Percentiles rank a stretch among this genome's conserved stretches.
phyloP scores from a whole-genome alignment of 2,888 invertebrate genomes.

The Phyllotreta striolata region DNA sequence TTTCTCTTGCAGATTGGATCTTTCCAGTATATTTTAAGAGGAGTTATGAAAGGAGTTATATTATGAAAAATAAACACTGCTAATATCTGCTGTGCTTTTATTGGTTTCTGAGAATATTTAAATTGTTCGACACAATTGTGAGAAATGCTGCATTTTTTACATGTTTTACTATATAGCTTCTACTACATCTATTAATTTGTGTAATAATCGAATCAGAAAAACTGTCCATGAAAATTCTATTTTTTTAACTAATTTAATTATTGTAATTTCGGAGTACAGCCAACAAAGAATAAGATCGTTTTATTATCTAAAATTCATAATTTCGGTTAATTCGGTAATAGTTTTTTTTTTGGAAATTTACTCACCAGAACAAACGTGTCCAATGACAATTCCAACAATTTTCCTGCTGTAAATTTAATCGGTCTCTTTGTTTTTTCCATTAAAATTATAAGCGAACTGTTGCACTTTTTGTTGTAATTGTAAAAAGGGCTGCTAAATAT shows the following conservation, averaged over 20 bases:
- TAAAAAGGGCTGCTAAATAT: slow-evolving; percentile 3
- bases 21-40: too few relatives aligned
- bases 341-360: not conserved
- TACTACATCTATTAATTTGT: too few relatives aligned
- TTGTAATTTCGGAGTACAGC: slow-evolving; percentile 5
- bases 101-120: too few relatives aligned
- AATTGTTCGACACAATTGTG: too few relatives aligned
- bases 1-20: too few relatives aligned
- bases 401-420: not conserved
- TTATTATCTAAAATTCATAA: not conserved
- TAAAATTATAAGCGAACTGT: slow-evolving; percentile 1
- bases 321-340: not conserved
- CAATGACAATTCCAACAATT: not conserved
- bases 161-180: too few relatives aligned
- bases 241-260: not conserved
- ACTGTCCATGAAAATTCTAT: too few relatives aligned
- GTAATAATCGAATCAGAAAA: too few relatives aligned
- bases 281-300: not conserved
- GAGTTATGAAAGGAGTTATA: not conserved
- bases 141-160: too few relatives aligned
- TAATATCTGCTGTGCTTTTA: too few relatives aligned
- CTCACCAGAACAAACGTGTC: not conserved
- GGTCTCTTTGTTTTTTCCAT: not conserved
- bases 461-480: not conserved
- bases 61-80: too few relatives aligned